Percentiles rank a stretch among this genome's conserved stretches.
These are phyloP conservation scores for Xanthostigma xanthostigma DNA, from an alignment of 2,888 invertebrate species.

Conservation along the genomic window DNA sequence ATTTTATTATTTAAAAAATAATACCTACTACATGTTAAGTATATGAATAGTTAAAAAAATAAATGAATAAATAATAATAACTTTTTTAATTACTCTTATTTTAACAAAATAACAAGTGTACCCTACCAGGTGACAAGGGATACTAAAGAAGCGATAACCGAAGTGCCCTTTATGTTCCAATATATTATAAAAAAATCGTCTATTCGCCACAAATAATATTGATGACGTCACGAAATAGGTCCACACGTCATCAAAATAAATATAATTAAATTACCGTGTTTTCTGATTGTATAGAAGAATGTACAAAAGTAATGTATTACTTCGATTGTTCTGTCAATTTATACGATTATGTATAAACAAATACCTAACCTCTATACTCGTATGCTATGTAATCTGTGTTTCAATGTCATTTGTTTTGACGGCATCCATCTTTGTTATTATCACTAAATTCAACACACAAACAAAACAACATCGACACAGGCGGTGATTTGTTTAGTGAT, in stretches of 20 bases:
- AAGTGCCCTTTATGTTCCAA: constrained; percentile 7
- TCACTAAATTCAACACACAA: too few relatives aligned
- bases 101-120: constrained; percentile 2
- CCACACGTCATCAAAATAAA: constrained; percentile 4
- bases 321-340: too few relatives aligned
- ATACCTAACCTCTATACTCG: too few relatives aligned
- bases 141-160: constrained; percentile 4
- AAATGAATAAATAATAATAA: constrained; percentile 3
- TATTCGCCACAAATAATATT: constrained; percentile 5
- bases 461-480: too few relatives aligned
- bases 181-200: constrained; percentile 1
- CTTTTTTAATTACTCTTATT: neutral
- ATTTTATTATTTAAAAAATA: constrained; percentile 5
- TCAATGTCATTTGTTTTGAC: too few relatives aligned
- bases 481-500: too few relatives aligned
- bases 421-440: too few relatives aligned
- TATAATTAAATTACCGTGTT: too few relatives aligned
- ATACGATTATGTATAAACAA: too few relatives aligned
- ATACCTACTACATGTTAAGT: constrained; percentile 2
- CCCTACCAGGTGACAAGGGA: constrained; percentile 7
- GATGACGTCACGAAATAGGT: constrained; percentile 6
- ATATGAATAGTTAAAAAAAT: constrained; percentile 1
- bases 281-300: too few relatives aligned
- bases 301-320: too few relatives aligned
- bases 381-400: too few relatives aligned